Base-by-base conservation (phyloP, 2,888 invertebrate species). In the Ischnus inquisitorius region DNA sequence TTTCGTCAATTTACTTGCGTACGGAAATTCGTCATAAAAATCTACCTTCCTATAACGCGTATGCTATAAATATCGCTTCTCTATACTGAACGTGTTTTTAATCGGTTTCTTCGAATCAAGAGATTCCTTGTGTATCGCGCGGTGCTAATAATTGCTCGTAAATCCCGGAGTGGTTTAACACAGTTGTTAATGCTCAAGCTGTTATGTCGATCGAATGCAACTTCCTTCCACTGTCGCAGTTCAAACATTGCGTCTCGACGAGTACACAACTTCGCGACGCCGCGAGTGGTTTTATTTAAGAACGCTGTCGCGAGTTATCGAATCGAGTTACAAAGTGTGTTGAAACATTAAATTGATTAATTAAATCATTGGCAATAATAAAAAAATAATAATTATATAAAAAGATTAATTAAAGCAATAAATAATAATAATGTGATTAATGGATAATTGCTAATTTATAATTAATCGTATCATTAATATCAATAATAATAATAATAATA, bases 191-290 rank as follows among this genome's bases (percentile, higher is more conserved):
- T 72, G 57, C 72, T 25, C 43, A 28, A 34, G 43, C 72, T 57
- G 57, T 60, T 43, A 14, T 72, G 43, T 60, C 72, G 60, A 28
- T 72, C 43, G 39, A 72, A 72, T 72, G 72, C 72, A 72, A 72
- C 72, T 72, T 72, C 72, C 60, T 41, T 16, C 22, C 4, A n/a
- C 14, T 12, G 54, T 43, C 60, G 2, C 57, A 41, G 25, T 43
- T 43, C 14, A 25, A 54, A 41, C 14, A 22, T 19, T n/a, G 28
- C 72, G 39, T 41, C 12, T 19, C 54, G 54, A 22, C 22, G 54
- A 54, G 54, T 12, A 54, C 54, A 19, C 10, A 54, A 22, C 19
- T 12, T 4, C 10, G 19, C 54, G 54, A 54, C 19, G 22, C 22
- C 22, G 19, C 54, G 54, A 10, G 12, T 22, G 19, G 3, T 12